Evolutionary conservation across 2,113 vertebrate species (phyloP).

Genomic region (Lucifuga dentata): DNA sequence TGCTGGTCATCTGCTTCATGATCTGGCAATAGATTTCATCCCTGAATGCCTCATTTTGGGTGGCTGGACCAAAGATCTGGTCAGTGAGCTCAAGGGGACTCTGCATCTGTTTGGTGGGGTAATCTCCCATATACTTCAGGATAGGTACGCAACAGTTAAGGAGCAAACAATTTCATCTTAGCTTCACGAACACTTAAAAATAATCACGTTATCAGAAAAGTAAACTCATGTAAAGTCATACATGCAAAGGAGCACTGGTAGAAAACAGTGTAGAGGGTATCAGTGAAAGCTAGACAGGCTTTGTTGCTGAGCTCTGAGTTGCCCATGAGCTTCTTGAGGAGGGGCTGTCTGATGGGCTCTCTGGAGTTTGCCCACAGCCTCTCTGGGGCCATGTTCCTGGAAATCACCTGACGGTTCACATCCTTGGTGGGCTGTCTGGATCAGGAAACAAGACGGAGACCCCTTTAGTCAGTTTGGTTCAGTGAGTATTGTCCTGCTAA

Average conservation of each 20-base stretch:
- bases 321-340: conserved; percentile 85
- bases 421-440: conserved; percentile 89
- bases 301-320: conserved; percentile 85
- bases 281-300: conserved; percentile 91
- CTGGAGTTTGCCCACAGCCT: conserved; percentile 89
- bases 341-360: conserved; percentile 91
- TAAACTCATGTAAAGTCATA: too few relatives aligned
- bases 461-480: not conserved
- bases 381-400: conserved; percentile 82
- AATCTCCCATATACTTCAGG: conserved; percentile 97
- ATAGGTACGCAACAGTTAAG: conserved; percentile 85
- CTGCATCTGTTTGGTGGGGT: conserved; percentile 89
- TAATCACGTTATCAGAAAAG: too few relatives aligned
- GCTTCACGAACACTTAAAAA: not conserved
- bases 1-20: conserved; percentile 94
- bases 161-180: conserved; percentile 9
- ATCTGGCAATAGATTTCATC: conserved; percentile 98
- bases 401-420: conserved; percentile 86
- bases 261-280: conserved; percentile 94
- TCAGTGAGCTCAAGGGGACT: conserved; percentile 88
- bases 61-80: conserved; percentile 89
- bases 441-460: not conserved
- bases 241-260: too few relatives aligned
- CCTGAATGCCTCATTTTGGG: conserved; percentile 83
- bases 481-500: too few relatives aligned